Evolutionary conservation across 1,140 invertebrate species (phyloP).

Genomic region (Drosophila triauraria): DNA sequence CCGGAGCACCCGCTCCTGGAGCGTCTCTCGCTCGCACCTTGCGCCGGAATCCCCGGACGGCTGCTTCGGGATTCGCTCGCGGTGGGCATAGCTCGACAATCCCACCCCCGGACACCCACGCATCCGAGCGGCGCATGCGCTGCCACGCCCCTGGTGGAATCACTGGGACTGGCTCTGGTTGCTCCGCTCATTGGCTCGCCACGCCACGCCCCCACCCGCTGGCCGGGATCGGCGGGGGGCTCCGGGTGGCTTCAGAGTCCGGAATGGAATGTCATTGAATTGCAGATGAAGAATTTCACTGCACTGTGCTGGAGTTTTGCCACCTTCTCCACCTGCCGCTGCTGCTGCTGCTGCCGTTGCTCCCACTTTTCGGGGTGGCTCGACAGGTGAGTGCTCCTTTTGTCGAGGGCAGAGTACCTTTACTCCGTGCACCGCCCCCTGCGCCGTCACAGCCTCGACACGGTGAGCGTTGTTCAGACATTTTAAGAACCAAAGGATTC

Average conservation of each 20-base stretch:
- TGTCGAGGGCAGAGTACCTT: conserved; percentile 17
- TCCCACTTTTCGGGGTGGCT: not conserved
- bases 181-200: conserved; percentile 60
- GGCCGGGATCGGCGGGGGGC: not conserved
- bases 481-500: conserved; percentile 81
- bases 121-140: conserved; percentile 63
- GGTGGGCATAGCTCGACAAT: conserved; percentile 60
- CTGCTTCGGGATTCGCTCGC: conserved; percentile 61
- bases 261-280: conserved; percentile 79
- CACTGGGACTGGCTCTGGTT: conserved; percentile 52
- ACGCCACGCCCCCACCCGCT: conserved; percentile 57
- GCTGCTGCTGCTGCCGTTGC: not conserved
- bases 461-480: conserved; percentile 69
- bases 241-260: conserved; percentile 14
- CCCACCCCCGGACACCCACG: conserved; percentile 57
- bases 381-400: conserved; percentile 26
- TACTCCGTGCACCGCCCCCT: not conserved
- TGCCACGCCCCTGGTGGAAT: conserved; percentile 60
- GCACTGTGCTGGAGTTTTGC: conserved; percentile 74
- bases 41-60: conserved; percentile 65
- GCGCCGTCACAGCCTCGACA: conserved; percentile 8
- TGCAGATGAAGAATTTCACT: conserved; percentile 82
- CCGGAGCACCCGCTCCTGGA: conserved; percentile 11
- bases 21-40: conserved; percentile 66
- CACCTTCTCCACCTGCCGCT: not conserved